These are phyloP conservation scores for Platyscapa corneri DNA, from an alignment of 1,140 invertebrate species.

Conservation along the genomic window DNA sequence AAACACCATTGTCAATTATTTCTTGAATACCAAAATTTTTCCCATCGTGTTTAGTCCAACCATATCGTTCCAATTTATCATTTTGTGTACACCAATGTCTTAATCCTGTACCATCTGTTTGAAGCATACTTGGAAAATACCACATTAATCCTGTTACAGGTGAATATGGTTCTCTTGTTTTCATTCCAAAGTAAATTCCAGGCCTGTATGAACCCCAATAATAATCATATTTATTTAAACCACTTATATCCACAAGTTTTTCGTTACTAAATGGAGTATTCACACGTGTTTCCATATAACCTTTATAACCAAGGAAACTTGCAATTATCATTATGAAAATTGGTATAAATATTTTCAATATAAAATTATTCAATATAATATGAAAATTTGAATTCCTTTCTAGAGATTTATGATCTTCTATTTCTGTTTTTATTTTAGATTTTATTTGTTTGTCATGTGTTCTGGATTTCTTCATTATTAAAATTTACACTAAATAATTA, in stretches of 20 bases:
- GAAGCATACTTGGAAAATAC: slow-evolving; percentile 86
- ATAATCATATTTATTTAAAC: slow-evolving; percentile 83
- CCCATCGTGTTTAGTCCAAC: slow-evolving; percentile 96
- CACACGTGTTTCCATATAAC: slow-evolving; percentile 90
- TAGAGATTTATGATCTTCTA: background rate
- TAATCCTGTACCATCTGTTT: slow-evolving; percentile 79
- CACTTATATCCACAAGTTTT: slow-evolving; percentile 81
- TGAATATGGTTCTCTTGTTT: slow-evolving; percentile 90
- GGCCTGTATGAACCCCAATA: slow-evolving; percentile 97
- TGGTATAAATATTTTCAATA: slow-evolving; percentile 25
- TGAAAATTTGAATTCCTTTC: background rate
- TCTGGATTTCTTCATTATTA: slow-evolving; percentile 31
- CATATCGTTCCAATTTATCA: slow-evolving; percentile 86
- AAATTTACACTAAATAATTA: background rate
- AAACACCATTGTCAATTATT: slow-evolving; percentile 86
- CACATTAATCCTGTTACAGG: slow-evolving; percentile 96
- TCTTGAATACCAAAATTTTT: slow-evolving; percentile 93
- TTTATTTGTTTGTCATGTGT: slow-evolving; percentile 25
- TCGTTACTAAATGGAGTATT: slow-evolving; percentile 88
- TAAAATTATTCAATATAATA: too few relatives aligned
- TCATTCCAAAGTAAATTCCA: slow-evolving; percentile 91
- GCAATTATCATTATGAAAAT: slow-evolving; percentile 75
- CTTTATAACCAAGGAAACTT: slow-evolving; percentile 84
- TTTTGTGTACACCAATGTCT: slow-evolving; percentile 96
- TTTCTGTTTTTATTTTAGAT: slow-evolving; percentile 11